Evolutionary conservation across 2,888 invertebrate species (phyloP), one percentile per base, ranked within the genome.

Genomic region (Scaptomyza polygonia): DNA sequence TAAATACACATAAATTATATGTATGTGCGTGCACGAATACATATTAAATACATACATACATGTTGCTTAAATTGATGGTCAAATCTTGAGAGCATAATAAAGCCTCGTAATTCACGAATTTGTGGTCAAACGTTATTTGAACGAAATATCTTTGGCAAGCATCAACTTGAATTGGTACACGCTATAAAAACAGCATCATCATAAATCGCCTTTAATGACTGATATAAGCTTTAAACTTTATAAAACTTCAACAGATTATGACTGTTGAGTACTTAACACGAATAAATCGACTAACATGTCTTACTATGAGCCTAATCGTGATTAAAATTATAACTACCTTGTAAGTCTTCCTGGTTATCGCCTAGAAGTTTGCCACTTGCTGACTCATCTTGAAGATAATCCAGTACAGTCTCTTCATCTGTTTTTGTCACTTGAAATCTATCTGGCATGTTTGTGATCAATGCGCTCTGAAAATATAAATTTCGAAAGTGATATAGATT

Each of bases 371-470:
- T 91, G 27, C 90, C 90, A 42, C 90, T 89, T 25, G 88, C 89
- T 25, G 89, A 85, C 73, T 91, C 90, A 73, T 90, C 91, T 52
- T 89, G 69, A 18, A 88, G 80, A 73, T 88, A 89, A 58, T 86
- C 86, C 58, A 86, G 78, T 30, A 74, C 83, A 58, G 87, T 85
- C 61, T 89, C 90, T 75, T 87, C 88, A 25, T 88, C 85, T 59
- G 91, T 85, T 78, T 90, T 91, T 72, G 90, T 90, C 44, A 90
- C 91, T 86, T 90, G 91, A 84, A 90, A 90, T 88, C 90, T 89
- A 74, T 90, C 90, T 72, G 91, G 91, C 90, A 90, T 90, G 68
- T 64, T 86, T 65, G 21, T 49, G 42, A 34, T 18, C 45, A 43
- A 42, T 65, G 76, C 62, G 66, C 67, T 77, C 77, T 79, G 48